Evolutionary conservation across 2,113 vertebrate genomes (phyloP).

Genomic region (Eulemur rufifrons): DNA sequence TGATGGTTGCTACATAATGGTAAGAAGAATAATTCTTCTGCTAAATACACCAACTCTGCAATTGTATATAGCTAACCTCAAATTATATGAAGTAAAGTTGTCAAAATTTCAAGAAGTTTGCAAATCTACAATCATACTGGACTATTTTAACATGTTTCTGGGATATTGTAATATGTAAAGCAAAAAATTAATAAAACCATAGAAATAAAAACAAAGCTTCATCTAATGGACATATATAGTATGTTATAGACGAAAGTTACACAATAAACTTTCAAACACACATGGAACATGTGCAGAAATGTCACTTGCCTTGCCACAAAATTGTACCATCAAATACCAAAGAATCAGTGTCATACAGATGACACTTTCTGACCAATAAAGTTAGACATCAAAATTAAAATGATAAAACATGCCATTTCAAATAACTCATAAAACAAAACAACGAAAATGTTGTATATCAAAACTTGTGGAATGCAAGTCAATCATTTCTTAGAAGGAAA

Average conservation of each 20-base stretch:
- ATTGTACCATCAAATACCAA: not conserved
- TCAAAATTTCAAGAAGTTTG: not conserved
- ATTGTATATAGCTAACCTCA: not conserved
- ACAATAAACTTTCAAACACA: not conserved
- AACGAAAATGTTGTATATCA: not conserved
- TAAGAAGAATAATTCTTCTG: not conserved
- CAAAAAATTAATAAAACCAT: not conserved
- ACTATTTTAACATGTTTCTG: not conserved
- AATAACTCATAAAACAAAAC: not conserved
- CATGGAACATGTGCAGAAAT: not conserved
- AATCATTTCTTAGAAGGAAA: not conserved
- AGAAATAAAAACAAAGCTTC: not conserved
- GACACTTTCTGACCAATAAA: not conserved
- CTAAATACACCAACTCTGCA: not conserved
- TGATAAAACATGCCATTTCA: not conserved
- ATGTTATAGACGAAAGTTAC: not conserved
- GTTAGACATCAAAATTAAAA: not conserved
- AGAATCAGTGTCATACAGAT: not conserved
- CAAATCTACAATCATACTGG: not conserved
- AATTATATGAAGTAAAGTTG: conserved; percentile 21
- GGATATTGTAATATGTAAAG: not conserved
- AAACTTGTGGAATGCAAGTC: not conserved
- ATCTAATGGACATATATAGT: not conserved
- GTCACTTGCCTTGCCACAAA: not conserved
- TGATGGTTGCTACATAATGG: not conserved